Evolutionary conservation across 2,113 vertebrate genomes (phyloP).

Genomic region (Polyodon spathula): DNA sequence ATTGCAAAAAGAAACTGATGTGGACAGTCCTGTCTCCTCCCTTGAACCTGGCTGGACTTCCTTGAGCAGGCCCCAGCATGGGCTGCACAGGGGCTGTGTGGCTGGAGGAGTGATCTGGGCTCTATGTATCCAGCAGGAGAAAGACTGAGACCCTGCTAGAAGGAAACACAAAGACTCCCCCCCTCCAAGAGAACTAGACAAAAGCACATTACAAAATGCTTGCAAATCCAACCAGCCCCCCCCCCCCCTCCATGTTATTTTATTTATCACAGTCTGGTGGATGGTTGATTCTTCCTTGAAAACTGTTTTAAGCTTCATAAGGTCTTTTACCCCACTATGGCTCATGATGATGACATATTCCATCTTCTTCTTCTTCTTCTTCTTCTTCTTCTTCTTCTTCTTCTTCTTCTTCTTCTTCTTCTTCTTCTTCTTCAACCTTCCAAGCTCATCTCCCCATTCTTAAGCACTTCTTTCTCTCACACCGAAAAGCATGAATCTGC

Average conservation of each 20-base stretch:
- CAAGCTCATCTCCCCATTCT: conserved; percentile 2
- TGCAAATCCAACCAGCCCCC: no score
- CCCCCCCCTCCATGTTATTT: conserved; percentile 82
- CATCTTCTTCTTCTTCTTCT: not conserved
- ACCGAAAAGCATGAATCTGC: conserved; percentile 13
- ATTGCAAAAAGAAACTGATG: conserved; percentile 36
- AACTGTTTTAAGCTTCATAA: conserved; percentile 43
- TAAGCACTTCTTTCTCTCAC: conserved; percentile 11
- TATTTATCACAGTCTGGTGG: conserved; percentile 61
- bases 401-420: no score
- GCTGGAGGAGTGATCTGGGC: conserved; percentile 59
- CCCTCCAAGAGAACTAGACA: conserved; percentile 58
- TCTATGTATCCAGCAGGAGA: conserved; percentile 62
- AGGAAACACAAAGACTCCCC: conserved; percentile 67
- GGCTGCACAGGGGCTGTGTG: conserved; percentile 53
- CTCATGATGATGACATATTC: conserved; percentile 31
- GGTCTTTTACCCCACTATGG: conserved; percentile 31
- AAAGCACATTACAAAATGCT: conserved; percentile 93
- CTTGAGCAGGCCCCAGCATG: conserved; percentile 34
- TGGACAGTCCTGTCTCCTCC: conserved; percentile 40
- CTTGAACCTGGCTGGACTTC: conserved; percentile 42
- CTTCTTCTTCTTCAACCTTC: conserved; percentile 3
- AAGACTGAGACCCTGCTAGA: conserved; percentile 67
- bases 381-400: no score
- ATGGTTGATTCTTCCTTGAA: conserved; percentile 59